Evolutionary conservation across 35 echinoderm and acorn worm genomes (phyloP).

Genomic region (Chiridota heheva): DNA sequence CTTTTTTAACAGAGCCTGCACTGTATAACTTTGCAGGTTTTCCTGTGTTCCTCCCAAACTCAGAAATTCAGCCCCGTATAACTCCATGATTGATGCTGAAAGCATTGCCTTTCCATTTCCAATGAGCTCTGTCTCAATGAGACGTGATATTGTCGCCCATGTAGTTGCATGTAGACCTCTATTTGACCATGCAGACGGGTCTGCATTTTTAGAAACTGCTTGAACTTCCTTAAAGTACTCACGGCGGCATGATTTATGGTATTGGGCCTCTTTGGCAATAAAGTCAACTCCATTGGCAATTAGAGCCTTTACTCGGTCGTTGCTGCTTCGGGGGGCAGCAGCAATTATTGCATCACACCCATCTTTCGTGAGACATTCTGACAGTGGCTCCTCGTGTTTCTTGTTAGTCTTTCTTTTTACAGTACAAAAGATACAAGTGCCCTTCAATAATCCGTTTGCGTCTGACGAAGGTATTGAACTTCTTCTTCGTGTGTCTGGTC

Average conservation of each 20-base stretch:
- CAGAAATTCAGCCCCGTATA: slow-evolving; percentile 51
- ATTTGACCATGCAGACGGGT: slow-evolving; percentile 39
- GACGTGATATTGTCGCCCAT: slow-evolving; percentile 40
- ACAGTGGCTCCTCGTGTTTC: slow-evolving; percentile 41
- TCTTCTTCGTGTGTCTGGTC: neutral
- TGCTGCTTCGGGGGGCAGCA: slow-evolving; percentile 45
- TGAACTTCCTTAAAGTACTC: slow-evolving; percentile 50
- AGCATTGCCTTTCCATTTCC: slow-evolving; percentile 54
- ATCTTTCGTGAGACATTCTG: slow-evolving; percentile 60
- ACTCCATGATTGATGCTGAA: slow-evolving; percentile 55
- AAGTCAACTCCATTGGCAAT: slow-evolving; percentile 47
- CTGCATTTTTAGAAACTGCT: slow-evolving; percentile 7
- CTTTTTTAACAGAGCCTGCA: slow-evolving; percentile 47
- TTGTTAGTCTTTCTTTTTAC: slow-evolving; percentile 39
- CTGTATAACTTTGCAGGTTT: slow-evolving; percentile 40
- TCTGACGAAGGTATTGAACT: slow-evolving; percentile 33
- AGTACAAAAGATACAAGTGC: slow-evolving; percentile 44
- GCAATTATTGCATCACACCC: slow-evolving; percentile 44
- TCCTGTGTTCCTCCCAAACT: slow-evolving; percentile 38
- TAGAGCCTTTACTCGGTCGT: slow-evolving; percentile 51
- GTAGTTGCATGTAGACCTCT: slow-evolving; percentile 47
- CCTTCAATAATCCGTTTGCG: slow-evolving; percentile 29
- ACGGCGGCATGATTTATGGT: slow-evolving; percentile 54
- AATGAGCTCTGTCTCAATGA: slow-evolving; percentile 48
- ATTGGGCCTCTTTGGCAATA: slow-evolving; percentile 77